Conservation (phyloP, 2,113 vertebrate genomes). For the Octodon degus region DNA sequence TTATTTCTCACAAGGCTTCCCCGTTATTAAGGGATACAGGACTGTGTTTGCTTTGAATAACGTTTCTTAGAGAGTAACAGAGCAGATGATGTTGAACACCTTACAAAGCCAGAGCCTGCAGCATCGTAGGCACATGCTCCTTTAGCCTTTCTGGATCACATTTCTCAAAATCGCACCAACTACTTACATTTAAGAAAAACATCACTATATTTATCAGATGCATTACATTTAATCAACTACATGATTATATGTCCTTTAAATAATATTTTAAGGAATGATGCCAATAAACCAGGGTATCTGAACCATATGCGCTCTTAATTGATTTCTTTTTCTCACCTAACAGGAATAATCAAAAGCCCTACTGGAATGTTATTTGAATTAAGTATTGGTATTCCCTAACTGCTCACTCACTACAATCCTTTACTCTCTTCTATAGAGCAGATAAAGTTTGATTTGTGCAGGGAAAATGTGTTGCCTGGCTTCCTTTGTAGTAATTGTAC, state of each 20-base stretch:
- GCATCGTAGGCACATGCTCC: neutral
- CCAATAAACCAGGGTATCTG: neutral
- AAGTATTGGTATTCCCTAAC: neutral
- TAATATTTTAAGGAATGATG: neutral
- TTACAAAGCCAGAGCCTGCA: neutral
- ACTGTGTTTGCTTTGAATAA: neutral
- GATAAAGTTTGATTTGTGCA: neutral
- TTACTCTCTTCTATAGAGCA: neutral
- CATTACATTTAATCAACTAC: neutral
- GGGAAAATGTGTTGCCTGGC: neutral
- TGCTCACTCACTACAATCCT: neutral
- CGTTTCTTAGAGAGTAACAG: neutral
- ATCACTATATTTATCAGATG: neutral
- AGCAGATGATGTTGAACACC: too few relatives aligned
- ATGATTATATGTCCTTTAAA: neutral
- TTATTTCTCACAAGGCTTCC: neutral
- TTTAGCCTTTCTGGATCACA: neutral
- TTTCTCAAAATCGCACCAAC: neutral
- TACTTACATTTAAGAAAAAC: neutral
- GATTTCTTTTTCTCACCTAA: neutral
- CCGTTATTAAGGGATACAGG: neutral
- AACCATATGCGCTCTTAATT: neutral
- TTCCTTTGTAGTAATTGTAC: neutral
- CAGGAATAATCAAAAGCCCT: neutral
- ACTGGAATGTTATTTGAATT: neutral